Evolutionary conservation across 2,797 vertebrate species (phyloP), one percentile per base, ranked within the genome.

Genomic region (Taenioides sp.): DNA sequence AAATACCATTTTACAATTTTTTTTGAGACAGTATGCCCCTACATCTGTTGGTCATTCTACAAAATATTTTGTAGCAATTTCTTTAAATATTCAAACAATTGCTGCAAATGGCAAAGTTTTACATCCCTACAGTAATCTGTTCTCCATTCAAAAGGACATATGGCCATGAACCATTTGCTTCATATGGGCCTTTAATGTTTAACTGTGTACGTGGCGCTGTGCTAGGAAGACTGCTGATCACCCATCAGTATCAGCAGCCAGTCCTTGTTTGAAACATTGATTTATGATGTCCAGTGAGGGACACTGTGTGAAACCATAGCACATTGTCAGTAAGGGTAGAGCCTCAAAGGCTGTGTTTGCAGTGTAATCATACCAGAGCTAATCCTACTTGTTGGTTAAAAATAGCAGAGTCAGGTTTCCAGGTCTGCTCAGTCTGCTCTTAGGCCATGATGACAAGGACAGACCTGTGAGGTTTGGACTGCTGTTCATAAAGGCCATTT

Each of bases 261-360:
- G 27, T 43, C 55, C 82, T 86, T 87, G 75, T 88, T 90, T 91
- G 85, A 89, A 86, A 75, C 61, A 0, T 67, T 88, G 88, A 93
- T 92, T 89, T 87, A 92, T 73, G 71, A 67, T 47, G 14, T 1
- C 47, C 64, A 52, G 69, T n/a, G 66, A 7, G 71, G 80, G 73
- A 86, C 69, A 87, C 83, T 82, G 90, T 80, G 88, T 89, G 82
- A 90, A 89, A 92, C 86, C 88, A 91, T 92, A 88, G 86, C 88
- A 76, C 54, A 84, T 80, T 89, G 86, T 90, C 88, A 77, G 69
- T 82, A 83, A 74, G 71, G 71, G 79, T 84, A 71, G 73, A 71
- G 62, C 73, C 72, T 84, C 78, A 79, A 81, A 85, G 79, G 77
- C 67, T 85, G 86, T 79, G 79, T 80, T 84, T 81, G 85, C 91